phyloP scores from a whole-genome alignment of 2,888 invertebrate species.

The Tenthredo notha region DNA sequence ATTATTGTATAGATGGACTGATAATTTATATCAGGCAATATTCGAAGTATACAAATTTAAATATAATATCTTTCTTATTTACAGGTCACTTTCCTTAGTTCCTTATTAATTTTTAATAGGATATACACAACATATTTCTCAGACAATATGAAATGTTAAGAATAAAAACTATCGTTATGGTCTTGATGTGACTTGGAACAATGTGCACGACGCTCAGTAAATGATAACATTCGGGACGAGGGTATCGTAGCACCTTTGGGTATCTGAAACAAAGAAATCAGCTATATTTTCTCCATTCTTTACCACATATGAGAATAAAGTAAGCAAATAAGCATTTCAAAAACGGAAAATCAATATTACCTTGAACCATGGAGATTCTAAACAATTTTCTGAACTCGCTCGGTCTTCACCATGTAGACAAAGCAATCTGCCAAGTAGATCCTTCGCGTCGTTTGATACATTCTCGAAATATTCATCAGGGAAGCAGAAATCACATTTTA shows the following conservation, averaged over 20 bases:
- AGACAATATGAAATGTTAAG: slow-evolving; percentile 58
- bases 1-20: slow-evolving; percentile 16
- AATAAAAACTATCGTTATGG: slow-evolving; percentile 73
- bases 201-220: slow-evolving; percentile 75
- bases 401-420: slow-evolving; percentile 81
- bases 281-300: not conserved
- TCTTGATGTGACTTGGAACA: slow-evolving; percentile 75
- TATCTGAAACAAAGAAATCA: slow-evolving; percentile 66
- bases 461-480: slow-evolving; percentile 88
- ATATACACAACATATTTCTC: slow-evolving; percentile 50
- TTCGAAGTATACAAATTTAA: slow-evolving; percentile 53
- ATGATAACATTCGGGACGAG: slow-evolving; percentile 75
- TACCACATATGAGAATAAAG: not conserved
- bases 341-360: slow-evolving; percentile 61
- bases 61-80: slow-evolving; percentile 57
- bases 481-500: slow-evolving; percentile 91
- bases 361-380: slow-evolving; percentile 79
- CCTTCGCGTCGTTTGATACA: slow-evolving; percentile 85
- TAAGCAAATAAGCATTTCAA: not conserved
- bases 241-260: slow-evolving; percentile 75
- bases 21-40: slow-evolving; percentile 32
- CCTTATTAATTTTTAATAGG: slow-evolving; percentile 55
- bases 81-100: slow-evolving; percentile 55
- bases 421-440: slow-evolving; percentile 84
- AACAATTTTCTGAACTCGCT: slow-evolving; percentile 78